These are phyloP conservation scores for Leptopilina clavipes DNA, from an alignment of 1,140 invertebrate species.

Conservation along the genomic window DNA sequence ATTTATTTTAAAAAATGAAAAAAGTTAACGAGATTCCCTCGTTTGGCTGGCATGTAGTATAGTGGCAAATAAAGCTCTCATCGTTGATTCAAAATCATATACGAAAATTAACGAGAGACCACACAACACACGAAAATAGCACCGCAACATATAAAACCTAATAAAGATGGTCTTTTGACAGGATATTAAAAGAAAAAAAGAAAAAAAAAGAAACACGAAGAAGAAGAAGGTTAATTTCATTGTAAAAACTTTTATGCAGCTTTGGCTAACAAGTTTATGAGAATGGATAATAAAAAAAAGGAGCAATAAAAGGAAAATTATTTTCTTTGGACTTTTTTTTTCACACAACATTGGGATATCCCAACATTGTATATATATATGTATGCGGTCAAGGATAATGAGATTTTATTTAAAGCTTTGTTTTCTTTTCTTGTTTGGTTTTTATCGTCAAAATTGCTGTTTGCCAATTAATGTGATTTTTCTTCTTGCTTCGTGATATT, in stretches of 20 bases:
- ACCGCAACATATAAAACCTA: conserved; percentile 1
- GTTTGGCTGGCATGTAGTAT: not conserved
- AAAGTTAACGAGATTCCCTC: conserved; percentile 5
- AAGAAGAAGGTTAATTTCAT: not conserved
- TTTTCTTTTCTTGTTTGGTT: not conserved
- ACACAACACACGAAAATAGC: not conserved
- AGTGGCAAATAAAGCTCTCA: not conserved
- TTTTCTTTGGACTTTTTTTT: not conserved
- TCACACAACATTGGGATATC: not conserved
- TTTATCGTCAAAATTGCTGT: not conserved
- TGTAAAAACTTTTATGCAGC: conserved; percentile 2
- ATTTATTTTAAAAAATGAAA: not conserved
- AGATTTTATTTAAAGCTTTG: not conserved
- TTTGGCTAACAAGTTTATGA: not conserved
- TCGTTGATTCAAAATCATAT: not conserved
- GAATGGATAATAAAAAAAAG: conserved; percentile 7
- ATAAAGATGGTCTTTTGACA: conserved; percentile 4
- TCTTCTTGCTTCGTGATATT: not conserved
- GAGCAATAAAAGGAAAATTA: not conserved
- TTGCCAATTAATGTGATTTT: not conserved
- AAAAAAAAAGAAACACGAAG: too few species aligned
- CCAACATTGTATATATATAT: too few species aligned
- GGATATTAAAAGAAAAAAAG: not conserved
- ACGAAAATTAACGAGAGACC: not conserved
- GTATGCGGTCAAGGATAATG: not conserved